A percentile compares a stretch with the other conserved stretches of the same genome.
These are phyloP conservation scores for Etheostoma perlongum DNA, from an alignment of 2,797 vertebrate species.

Conservation along the genomic window DNA sequence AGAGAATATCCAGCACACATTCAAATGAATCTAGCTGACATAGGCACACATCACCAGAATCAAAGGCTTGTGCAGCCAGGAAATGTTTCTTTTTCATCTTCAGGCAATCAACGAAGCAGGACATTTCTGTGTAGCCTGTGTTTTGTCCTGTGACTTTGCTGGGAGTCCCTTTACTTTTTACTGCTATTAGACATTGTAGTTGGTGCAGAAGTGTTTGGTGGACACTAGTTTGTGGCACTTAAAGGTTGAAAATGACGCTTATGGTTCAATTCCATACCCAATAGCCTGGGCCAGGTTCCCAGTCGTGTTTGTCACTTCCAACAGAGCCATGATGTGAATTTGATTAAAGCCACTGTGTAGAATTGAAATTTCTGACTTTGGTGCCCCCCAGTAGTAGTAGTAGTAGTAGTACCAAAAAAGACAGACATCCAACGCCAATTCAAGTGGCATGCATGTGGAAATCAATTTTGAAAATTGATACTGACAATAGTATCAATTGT, in stretches of 20 bases:
- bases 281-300: neutral
- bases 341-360: slow-evolving; percentile 6
- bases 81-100: slow-evolving; percentile 52
- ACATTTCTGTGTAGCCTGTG: neutral
- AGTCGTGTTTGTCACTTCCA: neutral
- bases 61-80: slow-evolving; percentile 23
- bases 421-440: neutral
- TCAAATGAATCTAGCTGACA: slow-evolving; percentile 8
- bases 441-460: neutral
- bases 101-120: neutral
- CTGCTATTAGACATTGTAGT: neutral
- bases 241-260: neutral
- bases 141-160: neutral
- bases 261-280: neutral
- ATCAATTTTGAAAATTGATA: neutral
- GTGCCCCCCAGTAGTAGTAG: neutral
- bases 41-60: slow-evolving; percentile 5
- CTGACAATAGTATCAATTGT: too few species aligned
- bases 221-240: neutral
- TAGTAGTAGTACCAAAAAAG: neutral
- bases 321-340: neutral
- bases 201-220: neutral
- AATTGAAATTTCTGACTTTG: neutral
- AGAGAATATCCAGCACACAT: slow-evolving; percentile 35
- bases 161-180: neutral